Percentiles rank a stretch among this genome's conserved stretches.
Conservation (phyloP, 2,797 vertebrate genomes). For the Darevskia mixta region DNA sequence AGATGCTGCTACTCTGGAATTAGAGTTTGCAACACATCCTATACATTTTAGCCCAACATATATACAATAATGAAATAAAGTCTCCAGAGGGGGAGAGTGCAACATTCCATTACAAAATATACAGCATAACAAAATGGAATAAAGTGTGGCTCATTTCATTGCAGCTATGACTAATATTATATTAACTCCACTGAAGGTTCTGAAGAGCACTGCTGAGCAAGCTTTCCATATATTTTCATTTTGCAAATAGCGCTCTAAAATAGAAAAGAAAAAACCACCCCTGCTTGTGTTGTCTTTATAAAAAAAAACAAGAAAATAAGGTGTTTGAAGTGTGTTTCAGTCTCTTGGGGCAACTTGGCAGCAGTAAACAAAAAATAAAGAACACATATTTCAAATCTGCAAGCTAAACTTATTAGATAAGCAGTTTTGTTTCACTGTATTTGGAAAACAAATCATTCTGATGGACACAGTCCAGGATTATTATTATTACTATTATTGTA, state of each 20-base stretch:
- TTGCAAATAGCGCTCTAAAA: conserved; percentile 4
- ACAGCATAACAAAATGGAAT: neutral
- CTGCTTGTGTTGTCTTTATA: neutral
- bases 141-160: neutral
- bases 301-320: neutral
- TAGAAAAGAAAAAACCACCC: too few species aligned
- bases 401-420: neutral
- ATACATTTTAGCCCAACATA: neutral
- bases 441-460: neutral
- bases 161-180: neutral
- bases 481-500: neutral
- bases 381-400: neutral
- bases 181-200: neutral
- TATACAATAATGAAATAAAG: neutral
- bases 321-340: neutral
- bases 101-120: neutral
- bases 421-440: neutral
- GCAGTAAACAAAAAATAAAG: neutral
- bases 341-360: neutral
- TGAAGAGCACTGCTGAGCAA: neutral
- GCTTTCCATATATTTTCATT: conserved; percentile 5
- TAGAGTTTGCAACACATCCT: neutral
- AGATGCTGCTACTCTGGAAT: neutral
- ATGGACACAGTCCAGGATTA: neutral
- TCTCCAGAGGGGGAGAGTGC: neutral